Evolutionary conservation across 2,113 vertebrate species (phyloP).

Genomic region (Syngnathus floridae): DNA sequence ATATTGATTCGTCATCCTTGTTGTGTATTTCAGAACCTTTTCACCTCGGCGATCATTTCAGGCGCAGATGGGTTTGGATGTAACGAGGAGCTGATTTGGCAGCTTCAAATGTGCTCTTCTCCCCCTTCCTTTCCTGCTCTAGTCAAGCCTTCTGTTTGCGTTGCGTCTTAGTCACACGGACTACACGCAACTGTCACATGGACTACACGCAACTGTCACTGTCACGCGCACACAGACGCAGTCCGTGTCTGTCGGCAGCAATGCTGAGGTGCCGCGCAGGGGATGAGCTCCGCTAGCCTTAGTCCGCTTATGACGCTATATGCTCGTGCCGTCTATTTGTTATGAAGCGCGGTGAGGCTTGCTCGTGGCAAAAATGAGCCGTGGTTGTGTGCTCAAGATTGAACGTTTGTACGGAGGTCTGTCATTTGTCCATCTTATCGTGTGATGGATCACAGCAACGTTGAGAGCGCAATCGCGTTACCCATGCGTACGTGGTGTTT

Average conservation of each 20-base stretch:
- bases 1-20: background rate
- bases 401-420: background rate
- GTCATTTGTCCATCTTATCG: background rate
- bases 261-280: constrained; percentile 44
- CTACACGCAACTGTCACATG: constrained; percentile 41
- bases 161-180: constrained; percentile 47
- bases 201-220: constrained; percentile 43
- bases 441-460: background rate
- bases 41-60: background rate
- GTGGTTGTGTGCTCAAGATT: background rate
- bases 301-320: constrained; percentile 41
- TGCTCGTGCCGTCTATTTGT: background rate
- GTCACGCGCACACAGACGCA: constrained; percentile 18
- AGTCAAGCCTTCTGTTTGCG: constrained; percentile 33
- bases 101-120: constrained; percentile 16
- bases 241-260: constrained; percentile 40
- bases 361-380: background rate
- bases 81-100: background rate
- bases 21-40: background rate
- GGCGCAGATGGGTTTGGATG: constrained; percentile 1
- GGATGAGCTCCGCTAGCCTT: constrained; percentile 52
- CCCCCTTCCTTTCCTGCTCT: constrained; percentile 27
- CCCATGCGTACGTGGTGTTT: background rate
- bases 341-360: constrained; percentile 25
- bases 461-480: background rate